Percentiles rank a stretch among this genome's conserved stretches.
phyloP scores from a whole-genome alignment of 2,888 invertebrate genomes.

The Heliconius aoede region DNA sequence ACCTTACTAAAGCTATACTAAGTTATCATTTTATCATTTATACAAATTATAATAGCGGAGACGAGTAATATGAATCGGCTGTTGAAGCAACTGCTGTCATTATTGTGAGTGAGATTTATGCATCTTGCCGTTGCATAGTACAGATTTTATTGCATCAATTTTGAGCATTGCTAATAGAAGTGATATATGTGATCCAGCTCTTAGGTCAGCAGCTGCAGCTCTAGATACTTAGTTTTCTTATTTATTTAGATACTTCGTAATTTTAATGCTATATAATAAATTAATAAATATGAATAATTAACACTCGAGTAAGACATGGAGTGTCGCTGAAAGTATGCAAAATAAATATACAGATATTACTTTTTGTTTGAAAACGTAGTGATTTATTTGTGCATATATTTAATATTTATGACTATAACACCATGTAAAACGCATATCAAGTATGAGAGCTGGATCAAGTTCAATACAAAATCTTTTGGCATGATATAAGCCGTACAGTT shows the following conservation, averaged over 20 bases:
- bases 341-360: neutral
- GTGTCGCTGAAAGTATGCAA: neutral
- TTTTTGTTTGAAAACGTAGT: neutral
- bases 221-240: constrained; percentile 26
- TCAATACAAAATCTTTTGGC: neutral
- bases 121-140: constrained; percentile 32
- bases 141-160: constrained; percentile 42
- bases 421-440: neutral
- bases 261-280: constrained; percentile 6
- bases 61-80: neutral
- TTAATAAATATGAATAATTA: neutral
- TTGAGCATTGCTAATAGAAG: constrained; percentile 37
- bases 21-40: neutral
- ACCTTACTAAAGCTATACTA: neutral
- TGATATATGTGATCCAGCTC: constrained; percentile 35
- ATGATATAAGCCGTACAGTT: neutral
- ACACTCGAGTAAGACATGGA: too few relatives aligned
- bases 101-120: constrained; percentile 62
- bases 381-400: neutral
- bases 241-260: constrained; percentile 7
- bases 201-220: too few relatives aligned
- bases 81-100: constrained; percentile 21
- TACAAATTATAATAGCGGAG: neutral
- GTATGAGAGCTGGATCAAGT: neutral
- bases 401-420: neutral